A percentile compares a stretch with the other conserved stretches of the same genome.
phyloP scores from a whole-genome alignment of 2,888 invertebrate genomes.

The Pollenia amentaria region DNA sequence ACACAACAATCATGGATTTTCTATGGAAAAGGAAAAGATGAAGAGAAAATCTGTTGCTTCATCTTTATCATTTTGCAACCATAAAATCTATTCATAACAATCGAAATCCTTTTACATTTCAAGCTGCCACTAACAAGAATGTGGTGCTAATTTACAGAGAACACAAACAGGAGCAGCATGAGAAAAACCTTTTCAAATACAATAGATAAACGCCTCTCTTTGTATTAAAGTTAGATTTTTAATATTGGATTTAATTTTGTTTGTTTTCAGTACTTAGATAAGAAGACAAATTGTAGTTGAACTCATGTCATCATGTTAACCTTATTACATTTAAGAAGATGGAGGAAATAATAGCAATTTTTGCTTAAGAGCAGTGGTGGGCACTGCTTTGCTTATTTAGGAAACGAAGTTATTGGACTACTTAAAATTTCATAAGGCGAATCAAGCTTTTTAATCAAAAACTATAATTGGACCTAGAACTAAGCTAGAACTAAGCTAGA shows the following conservation, averaged over 20 bases:
- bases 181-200: neutral
- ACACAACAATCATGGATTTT: neutral
- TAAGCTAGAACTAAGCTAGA: too few relatives aligned
- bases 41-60: conserved; percentile 49
- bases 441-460: too few relatives aligned
- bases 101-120: conserved; percentile 38
- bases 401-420: too few relatives aligned
- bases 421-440: too few relatives aligned
- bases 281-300: conserved; percentile 4
- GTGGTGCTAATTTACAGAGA: neutral
- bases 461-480: neutral
- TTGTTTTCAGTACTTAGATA: conserved; percentile 7
- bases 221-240: neutral
- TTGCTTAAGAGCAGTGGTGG: too few relatives aligned
- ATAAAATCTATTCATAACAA: conserved; percentile 28
- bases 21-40: neutral
- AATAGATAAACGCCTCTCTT: neutral
- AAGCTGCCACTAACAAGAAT: conserved; percentile 5
- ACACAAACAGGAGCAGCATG: neutral
- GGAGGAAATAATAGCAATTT: too few relatives aligned
- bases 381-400: too few relatives aligned
- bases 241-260: conserved; percentile 30
- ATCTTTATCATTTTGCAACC: neutral
- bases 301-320: conserved; percentile 1
- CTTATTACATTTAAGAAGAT: conserved; percentile 5